These are phyloP conservation scores for Zoroaster sp. DNA, from an alignment of 53 echinoderm and acorn worm genomes.

Conservation along the genomic window DNA sequence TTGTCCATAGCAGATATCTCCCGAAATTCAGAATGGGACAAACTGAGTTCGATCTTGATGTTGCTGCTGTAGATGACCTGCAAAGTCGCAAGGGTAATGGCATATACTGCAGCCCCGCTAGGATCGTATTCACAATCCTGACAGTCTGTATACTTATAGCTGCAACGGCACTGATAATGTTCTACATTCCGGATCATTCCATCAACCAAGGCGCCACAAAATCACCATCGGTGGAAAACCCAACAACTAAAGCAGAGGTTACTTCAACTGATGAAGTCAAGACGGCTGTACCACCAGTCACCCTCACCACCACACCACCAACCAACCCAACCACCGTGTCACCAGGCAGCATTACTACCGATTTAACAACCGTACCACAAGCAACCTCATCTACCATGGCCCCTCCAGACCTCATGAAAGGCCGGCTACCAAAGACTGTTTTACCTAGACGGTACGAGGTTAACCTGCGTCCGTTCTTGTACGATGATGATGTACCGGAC, in stretches of 20 bases:
- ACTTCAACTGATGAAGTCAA: too few species aligned
- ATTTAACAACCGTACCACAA: not conserved
- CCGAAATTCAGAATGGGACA: not conserved
- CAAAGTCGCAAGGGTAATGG: not conserved
- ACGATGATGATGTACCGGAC: conserved; percentile 61
- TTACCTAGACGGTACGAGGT: conserved; percentile 74
- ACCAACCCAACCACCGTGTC: not conserved
- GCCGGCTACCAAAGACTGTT: conserved; percentile 73
- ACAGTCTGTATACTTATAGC: conserved; percentile 58
- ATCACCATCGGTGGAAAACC: not conserved
- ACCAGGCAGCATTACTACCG: not conserved
- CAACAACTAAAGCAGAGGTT: not conserved
- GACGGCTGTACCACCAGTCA: too few species aligned
- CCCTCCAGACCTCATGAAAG: conserved; percentile 52
- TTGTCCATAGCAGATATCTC: not conserved
- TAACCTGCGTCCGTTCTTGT: conserved; percentile 78
- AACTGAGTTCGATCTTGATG: not conserved
- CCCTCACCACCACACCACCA: not conserved
- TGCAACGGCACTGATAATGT: conserved; percentile 73
- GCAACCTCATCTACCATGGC: too few species aligned
- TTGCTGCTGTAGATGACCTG: not conserved
- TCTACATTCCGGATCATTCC: conserved; percentile 52
- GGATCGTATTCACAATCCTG: conserved; percentile 57
- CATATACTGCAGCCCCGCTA: conserved; percentile 59
- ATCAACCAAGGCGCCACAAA: not conserved